Evolutionary conservation across 2,797 vertebrate species (phyloP).

Genomic region (Margarornis squamiger): DNA sequence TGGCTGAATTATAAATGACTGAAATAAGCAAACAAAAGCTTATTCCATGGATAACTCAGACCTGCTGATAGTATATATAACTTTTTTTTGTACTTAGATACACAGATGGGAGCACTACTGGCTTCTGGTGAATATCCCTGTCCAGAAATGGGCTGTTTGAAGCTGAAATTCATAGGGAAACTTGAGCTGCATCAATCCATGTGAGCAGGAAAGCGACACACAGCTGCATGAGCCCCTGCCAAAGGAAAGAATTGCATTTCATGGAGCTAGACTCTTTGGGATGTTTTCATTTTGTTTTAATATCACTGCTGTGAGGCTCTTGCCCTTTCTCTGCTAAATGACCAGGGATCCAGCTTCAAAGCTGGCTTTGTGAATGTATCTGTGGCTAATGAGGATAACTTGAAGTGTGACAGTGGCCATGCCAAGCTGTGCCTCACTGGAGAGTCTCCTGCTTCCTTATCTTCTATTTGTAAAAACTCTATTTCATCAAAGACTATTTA

Average conservation of each 20-base stretch:
- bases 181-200: not conserved
- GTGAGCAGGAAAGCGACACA: conserved; percentile 24
- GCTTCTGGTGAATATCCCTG: conserved; percentile 5
- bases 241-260: conserved; percentile 51
- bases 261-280: conserved; percentile 25
- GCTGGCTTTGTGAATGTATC: conserved; percentile 31
- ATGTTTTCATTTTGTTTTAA: conserved; percentile 25
- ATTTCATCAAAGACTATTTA: not conserved
- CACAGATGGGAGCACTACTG: not conserved
- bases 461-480: not conserved
- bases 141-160: conserved; percentile 9
- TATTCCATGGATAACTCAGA: not conserved
- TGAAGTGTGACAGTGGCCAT: conserved; percentile 16
- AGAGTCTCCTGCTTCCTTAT: conserved; percentile 5
- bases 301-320: not conserved
- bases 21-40: conserved; percentile 1
- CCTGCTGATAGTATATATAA: not conserved
- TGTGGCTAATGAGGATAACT: conserved; percentile 45
- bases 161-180: conserved; percentile 27
- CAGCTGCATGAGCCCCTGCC: conserved; percentile 4
- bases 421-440: conserved; percentile 7
- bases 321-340: conserved; percentile 37
- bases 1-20: not conserved
- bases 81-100: not conserved
- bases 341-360: conserved; percentile 26